phyloP scores from a whole-genome alignment of 2,113 vertebrate species.

The Rhinoptilus africanus region DNA sequence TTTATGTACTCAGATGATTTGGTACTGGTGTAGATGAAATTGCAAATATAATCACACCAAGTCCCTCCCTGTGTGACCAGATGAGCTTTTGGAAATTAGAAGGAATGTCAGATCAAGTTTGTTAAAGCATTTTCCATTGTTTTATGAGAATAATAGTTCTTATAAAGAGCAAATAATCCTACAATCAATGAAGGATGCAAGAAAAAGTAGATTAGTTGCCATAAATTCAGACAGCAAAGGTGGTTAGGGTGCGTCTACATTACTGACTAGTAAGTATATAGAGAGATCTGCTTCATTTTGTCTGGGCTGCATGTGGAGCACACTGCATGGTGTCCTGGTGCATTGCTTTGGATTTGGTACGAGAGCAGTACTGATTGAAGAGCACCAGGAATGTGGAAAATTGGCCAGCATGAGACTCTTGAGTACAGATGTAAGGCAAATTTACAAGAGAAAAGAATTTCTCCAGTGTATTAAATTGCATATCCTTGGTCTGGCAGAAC shows the following conservation, averaged over 20 bases:
- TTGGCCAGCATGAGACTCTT: background rate
- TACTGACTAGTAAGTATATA: background rate
- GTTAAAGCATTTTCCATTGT: background rate
- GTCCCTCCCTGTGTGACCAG: background rate
- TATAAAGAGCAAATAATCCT: background rate
- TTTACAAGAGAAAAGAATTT: background rate
- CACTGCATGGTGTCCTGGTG: background rate
- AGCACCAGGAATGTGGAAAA: background rate
- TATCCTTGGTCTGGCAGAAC: background rate
- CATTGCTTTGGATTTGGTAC: background rate
- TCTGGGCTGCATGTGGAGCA: background rate
- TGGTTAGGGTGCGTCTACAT: background rate
- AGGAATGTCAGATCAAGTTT: background rate
- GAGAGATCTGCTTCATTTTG: background rate
- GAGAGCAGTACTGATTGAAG: background rate
- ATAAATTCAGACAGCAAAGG: background rate
- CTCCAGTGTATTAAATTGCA: background rate
- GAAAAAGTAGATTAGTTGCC: background rate
- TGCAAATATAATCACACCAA: background rate
- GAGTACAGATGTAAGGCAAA: background rate
- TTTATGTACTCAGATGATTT: background rate
- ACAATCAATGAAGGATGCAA: background rate
- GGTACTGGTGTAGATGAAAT: background rate
- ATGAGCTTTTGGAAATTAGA: background rate
- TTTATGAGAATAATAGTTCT: background rate